Evolutionary conservation across 2,888 invertebrate species (phyloP).

Genomic region (Keiferia lycopersicella): DNA sequence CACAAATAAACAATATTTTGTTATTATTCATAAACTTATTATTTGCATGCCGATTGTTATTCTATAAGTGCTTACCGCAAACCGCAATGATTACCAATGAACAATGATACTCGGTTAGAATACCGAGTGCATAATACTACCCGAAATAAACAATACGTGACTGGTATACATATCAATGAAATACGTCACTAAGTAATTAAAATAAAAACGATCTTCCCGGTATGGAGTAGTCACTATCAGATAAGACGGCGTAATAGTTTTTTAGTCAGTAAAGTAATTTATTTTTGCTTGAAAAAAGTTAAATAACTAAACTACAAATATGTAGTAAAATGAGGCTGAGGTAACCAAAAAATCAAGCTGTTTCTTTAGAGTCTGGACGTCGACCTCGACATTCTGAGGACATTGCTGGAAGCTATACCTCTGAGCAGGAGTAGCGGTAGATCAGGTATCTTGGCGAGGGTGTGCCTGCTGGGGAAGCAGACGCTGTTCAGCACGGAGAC

Average conservation of each 20-base stretch:
- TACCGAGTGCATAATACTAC: background rate
- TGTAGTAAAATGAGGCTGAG: too few relatives aligned
- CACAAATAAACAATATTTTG: background rate
- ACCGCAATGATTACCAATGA: slow-evolving; percentile 19
- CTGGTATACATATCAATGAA: background rate
- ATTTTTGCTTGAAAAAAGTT: background rate
- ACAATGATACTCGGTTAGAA: background rate
- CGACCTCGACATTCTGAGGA: too few relatives aligned
- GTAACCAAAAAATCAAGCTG: too few relatives aligned
- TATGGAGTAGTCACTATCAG: background rate
- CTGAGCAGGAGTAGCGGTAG: slow-evolving; percentile 61
- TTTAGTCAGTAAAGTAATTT: too few relatives aligned
- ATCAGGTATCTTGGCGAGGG: slow-evolving; percentile 61
- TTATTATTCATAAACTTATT: background rate
- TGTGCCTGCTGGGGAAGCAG: slow-evolving; percentile 60
- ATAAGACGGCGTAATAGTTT: too few relatives aligned
- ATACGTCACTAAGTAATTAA: slow-evolving; percentile 4
- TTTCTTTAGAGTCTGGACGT: too few relatives aligned
- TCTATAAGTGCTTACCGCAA: slow-evolving; percentile 5
- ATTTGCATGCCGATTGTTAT: background rate
- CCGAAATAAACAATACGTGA: background rate
- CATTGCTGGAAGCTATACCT: too few relatives aligned
- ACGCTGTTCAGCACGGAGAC: slow-evolving; percentile 72
- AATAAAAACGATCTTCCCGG: background rate
- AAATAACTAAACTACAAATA: too few relatives aligned